Evolutionary conservation across 23 tunicate species (phyloP), one percentile per base, ranked within the genome.

Genomic region (Trididemnum clinides): DNA sequence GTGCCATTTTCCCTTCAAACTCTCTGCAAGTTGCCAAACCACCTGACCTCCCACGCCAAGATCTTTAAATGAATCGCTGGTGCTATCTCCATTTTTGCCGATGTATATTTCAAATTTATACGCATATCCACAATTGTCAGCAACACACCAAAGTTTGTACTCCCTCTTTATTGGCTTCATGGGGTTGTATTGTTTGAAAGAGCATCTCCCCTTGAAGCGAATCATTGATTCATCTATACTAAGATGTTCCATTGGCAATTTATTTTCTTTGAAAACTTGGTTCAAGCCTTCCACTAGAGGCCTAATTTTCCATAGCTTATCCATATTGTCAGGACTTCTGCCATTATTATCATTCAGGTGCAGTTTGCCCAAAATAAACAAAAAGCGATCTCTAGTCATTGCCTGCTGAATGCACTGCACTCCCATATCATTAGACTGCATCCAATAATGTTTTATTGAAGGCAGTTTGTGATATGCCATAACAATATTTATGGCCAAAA

Each of bases 101-200:
- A 12, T 10, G 25, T 73, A 73, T 3, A 73, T 26, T 37, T 73
- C 57, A 38, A 73, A 73, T 37, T 38, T 73, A 29, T 39, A 37
- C 27, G 38, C 31, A 23, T 73, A 73, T 7, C 80, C 80, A 37
- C 31, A 1, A 1, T 37, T 73, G 31, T 73, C 80, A 19, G 80
- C 54, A 37, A 37, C 6, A 18, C 54, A 37, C 80, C 80, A 73
- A 39, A 73, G 25, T 38, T 73, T 73, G 28, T 73, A 73, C 38
- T 57, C 80, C 25, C 80, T 73, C 38, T 73, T 73, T 19, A 73
- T 73, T 36, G 80, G 80, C 57, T 38, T 73, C 54, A 73, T 73
- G 23, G 80, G 57, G 57, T 73, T 73, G 80, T 73, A 73, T 38
- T 73, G 80, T 29, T 73, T 73, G 54, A 73, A 12, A 27, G 33